Percentiles rank a stretch among this genome's conserved stretches.
phyloP scores from a whole-genome alignment of 2,888 invertebrate species.

The Melieria crassipennis region DNA sequence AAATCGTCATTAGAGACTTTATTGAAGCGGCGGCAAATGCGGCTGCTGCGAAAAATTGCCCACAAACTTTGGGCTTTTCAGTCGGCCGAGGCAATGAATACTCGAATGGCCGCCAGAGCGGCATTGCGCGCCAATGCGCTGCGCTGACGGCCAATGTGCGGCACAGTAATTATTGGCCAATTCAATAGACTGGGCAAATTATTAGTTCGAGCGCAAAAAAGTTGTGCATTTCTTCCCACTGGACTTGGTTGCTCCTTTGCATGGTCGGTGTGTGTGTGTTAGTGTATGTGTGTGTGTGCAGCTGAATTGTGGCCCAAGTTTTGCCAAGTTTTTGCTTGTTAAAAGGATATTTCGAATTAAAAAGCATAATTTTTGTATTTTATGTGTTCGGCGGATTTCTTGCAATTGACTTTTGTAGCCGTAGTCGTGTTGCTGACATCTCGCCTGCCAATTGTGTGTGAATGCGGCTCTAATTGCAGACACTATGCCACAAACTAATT shows the following conservation, averaged over 20 bases:
- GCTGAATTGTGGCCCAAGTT: neutral
- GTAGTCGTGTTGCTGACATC: no score
- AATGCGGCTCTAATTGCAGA: no score
- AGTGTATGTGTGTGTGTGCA: neutral
- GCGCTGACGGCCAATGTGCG: neutral
- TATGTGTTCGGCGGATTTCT: neutral
- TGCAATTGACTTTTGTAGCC: neutral
- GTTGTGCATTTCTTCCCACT: neutral
- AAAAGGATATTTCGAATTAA: neutral
- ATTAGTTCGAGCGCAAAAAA: neutral
- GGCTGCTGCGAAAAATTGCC: neutral
- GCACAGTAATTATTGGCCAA: conserved; percentile 26
- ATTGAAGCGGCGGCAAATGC: neutral
- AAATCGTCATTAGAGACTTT: neutral
- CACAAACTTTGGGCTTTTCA: no score
- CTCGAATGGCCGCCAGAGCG: neutral
- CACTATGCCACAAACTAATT: no score
- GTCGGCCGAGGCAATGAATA: neutral
- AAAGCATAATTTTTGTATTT: neutral
- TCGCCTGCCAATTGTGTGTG: no score
- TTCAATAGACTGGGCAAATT: conserved; percentile 28
- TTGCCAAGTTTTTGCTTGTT: neutral
- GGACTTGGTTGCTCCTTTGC: neutral
- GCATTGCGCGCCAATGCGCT: neutral
- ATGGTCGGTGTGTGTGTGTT: neutral